Percentiles rank a stretch among this genome's conserved stretches.
phyloP scores from a whole-genome alignment of 2,113 vertebrate genomes.

The Carettochelys insculpta region DNA sequence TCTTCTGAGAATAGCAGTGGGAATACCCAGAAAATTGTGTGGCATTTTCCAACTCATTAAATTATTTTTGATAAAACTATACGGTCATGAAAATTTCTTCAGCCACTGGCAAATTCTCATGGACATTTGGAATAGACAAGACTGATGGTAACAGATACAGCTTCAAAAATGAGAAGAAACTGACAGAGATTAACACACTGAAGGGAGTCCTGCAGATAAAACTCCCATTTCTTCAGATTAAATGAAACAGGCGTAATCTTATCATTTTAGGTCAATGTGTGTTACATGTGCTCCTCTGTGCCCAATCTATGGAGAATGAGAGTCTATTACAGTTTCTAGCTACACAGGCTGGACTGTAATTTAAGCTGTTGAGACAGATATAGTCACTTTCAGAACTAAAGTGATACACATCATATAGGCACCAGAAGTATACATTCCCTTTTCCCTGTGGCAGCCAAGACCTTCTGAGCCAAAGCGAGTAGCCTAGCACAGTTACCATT shows the following conservation, averaged over 20 bases:
- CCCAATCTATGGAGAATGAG: not conserved
- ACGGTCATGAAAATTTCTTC: slow-evolving; percentile 44
- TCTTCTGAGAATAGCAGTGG: not conserved
- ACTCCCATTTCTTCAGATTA: not conserved
- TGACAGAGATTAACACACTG: not conserved
- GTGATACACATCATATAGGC: not conserved
- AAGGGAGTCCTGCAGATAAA: not conserved
- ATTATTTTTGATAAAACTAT: slow-evolving; percentile 37
- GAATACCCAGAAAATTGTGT: not conserved
- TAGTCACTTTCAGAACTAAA: not conserved
- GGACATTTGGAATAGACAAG: slow-evolving; percentile 1
- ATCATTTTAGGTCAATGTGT: not conserved
- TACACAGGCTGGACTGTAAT: not conserved
- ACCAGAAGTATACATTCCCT: not conserved
- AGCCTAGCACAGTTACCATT: not conserved
- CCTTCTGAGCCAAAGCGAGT: not conserved
- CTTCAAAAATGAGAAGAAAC: not conserved
- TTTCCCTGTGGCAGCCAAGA: not conserved
- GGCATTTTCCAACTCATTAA: slow-evolving; percentile 2
- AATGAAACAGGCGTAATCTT: not conserved
- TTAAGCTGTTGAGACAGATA: not conserved
- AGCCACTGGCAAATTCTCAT: not conserved
- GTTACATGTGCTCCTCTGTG: not conserved
- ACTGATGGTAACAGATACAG: not conserved
- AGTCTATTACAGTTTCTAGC: not conserved